Evolutionary conservation across 2,797 vertebrate genomes (phyloP), one percentile per base, ranked within the genome.

Genomic region (Acomys russatus): DNA sequence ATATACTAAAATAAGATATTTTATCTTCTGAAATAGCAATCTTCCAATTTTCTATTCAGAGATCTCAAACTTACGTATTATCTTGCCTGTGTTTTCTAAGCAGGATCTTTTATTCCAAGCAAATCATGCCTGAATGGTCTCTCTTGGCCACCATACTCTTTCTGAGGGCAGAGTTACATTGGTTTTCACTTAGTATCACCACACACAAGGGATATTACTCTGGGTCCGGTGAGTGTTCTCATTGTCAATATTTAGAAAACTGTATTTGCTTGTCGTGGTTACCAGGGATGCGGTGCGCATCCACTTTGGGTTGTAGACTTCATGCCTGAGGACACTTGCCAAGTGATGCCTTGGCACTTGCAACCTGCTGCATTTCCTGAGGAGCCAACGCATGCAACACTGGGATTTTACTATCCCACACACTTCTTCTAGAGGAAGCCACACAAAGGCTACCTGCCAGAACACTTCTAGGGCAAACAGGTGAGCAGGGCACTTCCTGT

Each of bases 201-300:
- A 97, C 97, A 97, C 96, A 97, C 95, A 97, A 79, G 90, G 79
- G 59, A 80, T 77, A 9, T 0, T 30, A 73, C 28, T 78, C 80
- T 94, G 93, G 23, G 90, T 97, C 90, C 96, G 92, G 71, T 0
- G 6, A 96, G 89, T 95, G 79, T 78, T 97, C 82, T 96, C 79
- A 88, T 94, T 94, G 95, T 89, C 92, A 97, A 94, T 98, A 98
- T 98, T 98, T 98, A 97, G 92, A 96, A 98, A 98, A 98, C 93
- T 97, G 73, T 97, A 82, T 96, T 93, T 93, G 30, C 88, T 98
- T 97, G 73, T 94, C 90, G 73, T 95, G 92, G 98, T 97, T 98
- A 98, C 97, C 68, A 95, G 76, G 63, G 77, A 94, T 73, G n/a
- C 95, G 44, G 82, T 64, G 30, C 38, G 14, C 38, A 28, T 68